A percentile compares a stretch with the other conserved stretches of the same genome.
These are phyloP conservation scores for Eupithecia tripunctaria DNA, from an alignment of 2,888 invertebrate genomes.

Conservation along the genomic window DNA sequence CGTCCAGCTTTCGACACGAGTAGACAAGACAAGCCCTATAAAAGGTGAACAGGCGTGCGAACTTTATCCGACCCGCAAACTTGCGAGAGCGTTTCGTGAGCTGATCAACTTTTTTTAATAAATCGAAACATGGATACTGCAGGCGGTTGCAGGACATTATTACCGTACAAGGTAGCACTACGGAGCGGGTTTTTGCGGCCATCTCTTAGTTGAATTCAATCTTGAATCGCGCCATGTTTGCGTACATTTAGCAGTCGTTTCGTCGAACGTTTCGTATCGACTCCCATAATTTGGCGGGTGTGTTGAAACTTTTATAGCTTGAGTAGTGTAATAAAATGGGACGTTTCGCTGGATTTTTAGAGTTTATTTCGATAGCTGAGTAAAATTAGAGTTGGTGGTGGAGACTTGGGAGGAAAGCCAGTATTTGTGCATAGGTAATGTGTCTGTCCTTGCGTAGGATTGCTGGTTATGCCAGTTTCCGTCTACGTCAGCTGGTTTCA, in stretches of 20 bases:
- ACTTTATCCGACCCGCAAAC: slow-evolving; percentile 67
- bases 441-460: slow-evolving; percentile 35
- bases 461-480: slow-evolving; percentile 28
- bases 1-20: slow-evolving; percentile 69
- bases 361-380: slow-evolving; percentile 30
- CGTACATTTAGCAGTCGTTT: slow-evolving; percentile 61
- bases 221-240: slow-evolving; percentile 69
- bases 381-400: slow-evolving; percentile 30
- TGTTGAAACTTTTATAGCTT: slow-evolving; percentile 47
- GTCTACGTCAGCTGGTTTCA: slow-evolving; percentile 24
- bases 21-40: slow-evolving; percentile 62
- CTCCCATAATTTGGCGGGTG: slow-evolving; percentile 45
- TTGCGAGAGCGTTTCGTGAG: slow-evolving; percentile 75
- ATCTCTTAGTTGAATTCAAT: slow-evolving; percentile 72
- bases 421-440: slow-evolving; percentile 31
- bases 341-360: slow-evolving; percentile 32
- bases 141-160: slow-evolving; percentile 63
- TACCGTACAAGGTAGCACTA: slow-evolving; percentile 66
- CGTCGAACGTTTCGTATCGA: slow-evolving; percentile 50
- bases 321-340: slow-evolving; percentile 38
- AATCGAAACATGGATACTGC: slow-evolving; percentile 68
- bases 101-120: slow-evolving; percentile 73
- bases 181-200: slow-evolving; percentile 70
- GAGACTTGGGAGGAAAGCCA: slow-evolving; percentile 37
- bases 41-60: slow-evolving; percentile 70